phyloP scores from a whole-genome alignment of 2,888 invertebrate species.

The Tetragonisca angustula region DNA sequence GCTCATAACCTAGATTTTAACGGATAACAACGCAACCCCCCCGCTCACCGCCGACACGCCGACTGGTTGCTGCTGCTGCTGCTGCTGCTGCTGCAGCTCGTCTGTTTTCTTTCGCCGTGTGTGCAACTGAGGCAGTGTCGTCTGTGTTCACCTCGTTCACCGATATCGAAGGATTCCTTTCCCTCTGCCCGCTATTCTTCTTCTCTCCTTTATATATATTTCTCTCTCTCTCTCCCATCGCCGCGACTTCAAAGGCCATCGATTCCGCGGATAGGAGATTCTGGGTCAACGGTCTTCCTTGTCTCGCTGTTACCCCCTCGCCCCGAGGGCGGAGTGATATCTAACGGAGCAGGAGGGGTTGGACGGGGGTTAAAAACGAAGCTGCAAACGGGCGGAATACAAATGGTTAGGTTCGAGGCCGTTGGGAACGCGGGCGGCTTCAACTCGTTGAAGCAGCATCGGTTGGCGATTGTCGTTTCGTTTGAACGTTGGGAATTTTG shows the following conservation, averaged over 20 bases:
- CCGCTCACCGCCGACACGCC: not conserved
- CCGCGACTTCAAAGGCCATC: conserved; percentile 35
- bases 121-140: conserved; percentile 7
- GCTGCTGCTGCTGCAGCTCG: conserved; percentile 23
- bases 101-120: conserved; percentile 40
- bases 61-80: conserved; percentile 22
- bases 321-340: conserved; percentile 24
- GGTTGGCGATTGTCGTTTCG: not conserved
- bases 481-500: not conserved
- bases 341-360: not conserved
- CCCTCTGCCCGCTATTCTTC: not conserved
- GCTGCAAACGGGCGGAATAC: conserved; percentile 16
- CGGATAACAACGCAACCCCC: conserved; percentile 69
- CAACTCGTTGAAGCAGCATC: not conserved
- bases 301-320: conserved; percentile 23
- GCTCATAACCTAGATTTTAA: conserved; percentile 80
- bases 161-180: conserved; percentile 19
- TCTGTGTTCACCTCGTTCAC: not conserved
- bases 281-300: conserved; percentile 52
- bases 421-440: no score
- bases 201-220: no score
- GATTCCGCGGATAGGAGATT: conserved; percentile 39
- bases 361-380: not conserved
- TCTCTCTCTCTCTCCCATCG: no score
- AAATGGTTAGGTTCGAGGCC: conserved; percentile 5